Evolutionary conservation across 2,797 vertebrate species (phyloP).

Genomic region (Peromyscus eremicus): DNA sequence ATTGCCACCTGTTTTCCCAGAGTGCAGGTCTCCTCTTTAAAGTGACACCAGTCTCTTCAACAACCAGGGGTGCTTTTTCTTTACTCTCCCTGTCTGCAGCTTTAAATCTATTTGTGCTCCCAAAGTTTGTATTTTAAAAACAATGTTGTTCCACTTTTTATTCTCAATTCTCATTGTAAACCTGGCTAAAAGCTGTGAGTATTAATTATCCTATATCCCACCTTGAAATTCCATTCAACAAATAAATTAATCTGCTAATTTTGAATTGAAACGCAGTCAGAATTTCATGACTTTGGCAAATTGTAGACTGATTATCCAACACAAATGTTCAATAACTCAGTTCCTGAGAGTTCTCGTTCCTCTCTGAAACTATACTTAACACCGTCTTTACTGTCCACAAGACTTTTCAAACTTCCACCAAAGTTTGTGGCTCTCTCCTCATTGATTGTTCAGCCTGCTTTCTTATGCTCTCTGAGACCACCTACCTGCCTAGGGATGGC

Average conservation of each 20-base stretch:
- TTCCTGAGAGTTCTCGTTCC: neutral
- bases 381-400: neutral
- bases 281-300: neutral
- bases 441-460: neutral
- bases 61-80: too few relatives aligned
- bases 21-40: neutral
- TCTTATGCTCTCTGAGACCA: neutral
- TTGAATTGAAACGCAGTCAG: neutral
- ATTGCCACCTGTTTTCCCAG: too few relatives aligned
- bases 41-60: neutral
- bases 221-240: neutral
- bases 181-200: neutral
- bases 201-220: neutral
- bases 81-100: neutral
- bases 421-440: neutral
- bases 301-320: neutral
- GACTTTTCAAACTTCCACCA: neutral
- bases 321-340: neutral
- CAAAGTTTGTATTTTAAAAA: neutral
- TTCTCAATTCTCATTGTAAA: neutral
- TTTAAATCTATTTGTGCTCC: neutral
- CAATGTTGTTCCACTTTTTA: neutral
- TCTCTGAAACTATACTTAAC: neutral
- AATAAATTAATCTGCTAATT: neutral
- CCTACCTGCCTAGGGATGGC: neutral